Percentiles rank a stretch among this genome's conserved stretches.
Evolutionary conservation across 2,888 invertebrate genomes (phyloP).

Genomic region (Bursaphelenchus okinawaensis): DNA sequence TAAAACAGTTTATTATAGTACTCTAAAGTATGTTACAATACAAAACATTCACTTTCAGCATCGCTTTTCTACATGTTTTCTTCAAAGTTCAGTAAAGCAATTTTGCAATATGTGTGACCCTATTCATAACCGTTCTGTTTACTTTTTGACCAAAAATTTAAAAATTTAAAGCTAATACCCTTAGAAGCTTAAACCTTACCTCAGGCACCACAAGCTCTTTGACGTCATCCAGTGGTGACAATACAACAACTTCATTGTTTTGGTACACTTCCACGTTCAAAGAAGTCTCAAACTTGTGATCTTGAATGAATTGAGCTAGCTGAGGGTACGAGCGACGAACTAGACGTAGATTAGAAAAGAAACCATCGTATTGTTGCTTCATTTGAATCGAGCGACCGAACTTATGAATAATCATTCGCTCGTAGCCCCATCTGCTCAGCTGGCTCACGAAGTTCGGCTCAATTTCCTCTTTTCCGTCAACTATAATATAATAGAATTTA

Average conservation of each 20-base stretch:
- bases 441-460: constrained; percentile 32
- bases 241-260: constrained; percentile 24
- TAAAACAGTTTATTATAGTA: background rate
- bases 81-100: too few species aligned
- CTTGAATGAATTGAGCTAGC: constrained; percentile 33
- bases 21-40: background rate
- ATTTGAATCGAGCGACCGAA: constrained; percentile 31
- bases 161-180: too few species aligned
- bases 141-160: too few species aligned
- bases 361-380: constrained; percentile 29
- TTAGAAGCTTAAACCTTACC: constrained; percentile 19
- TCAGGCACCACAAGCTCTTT: constrained; percentile 46
- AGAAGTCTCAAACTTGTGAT: background rate
- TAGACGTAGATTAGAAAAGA: constrained; percentile 34
- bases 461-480: constrained; percentile 15
- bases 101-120: too few species aligned
- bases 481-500: constrained; percentile 4
- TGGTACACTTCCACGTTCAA: constrained; percentile 35
- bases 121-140: too few species aligned
- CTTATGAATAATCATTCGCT: constrained; percentile 37
- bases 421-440: constrained; percentile 39
- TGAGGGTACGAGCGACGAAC: constrained; percentile 31
- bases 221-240: constrained; percentile 41
- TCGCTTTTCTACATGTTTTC: too few species aligned
- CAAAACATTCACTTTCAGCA: background rate